These are phyloP conservation scores for Monomorium pharaonis DNA, from an alignment of 1,140 invertebrate species.

Conservation along the genomic window DNA sequence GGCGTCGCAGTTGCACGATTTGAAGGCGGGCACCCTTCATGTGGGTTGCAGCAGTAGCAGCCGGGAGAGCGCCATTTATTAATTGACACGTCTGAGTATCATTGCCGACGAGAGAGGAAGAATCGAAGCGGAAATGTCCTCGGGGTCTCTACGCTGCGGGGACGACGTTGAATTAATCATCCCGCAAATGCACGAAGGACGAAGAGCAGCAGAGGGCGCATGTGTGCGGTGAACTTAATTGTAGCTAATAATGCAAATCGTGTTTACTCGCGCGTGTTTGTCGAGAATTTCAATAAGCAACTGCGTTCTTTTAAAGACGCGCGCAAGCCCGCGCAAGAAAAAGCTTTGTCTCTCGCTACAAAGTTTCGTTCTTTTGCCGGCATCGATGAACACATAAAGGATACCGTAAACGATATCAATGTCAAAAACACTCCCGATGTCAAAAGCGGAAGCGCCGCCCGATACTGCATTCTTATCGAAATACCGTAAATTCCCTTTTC, in stretches of 20 bases:
- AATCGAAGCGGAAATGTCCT: neutral
- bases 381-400: neutral
- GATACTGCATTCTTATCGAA: constrained; percentile 45
- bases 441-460: neutral
- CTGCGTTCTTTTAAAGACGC: neutral
- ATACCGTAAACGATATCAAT: neutral
- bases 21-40: neutral
- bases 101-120: neutral
- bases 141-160: neutral
- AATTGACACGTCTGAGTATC: constrained; percentile 23
- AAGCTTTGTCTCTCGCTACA: neutral
- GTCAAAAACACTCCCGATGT: neutral
- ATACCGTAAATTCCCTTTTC: constrained; percentile 17
- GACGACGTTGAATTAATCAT: neutral
- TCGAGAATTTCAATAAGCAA: neutral
- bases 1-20: neutral
- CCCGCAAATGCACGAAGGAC: neutral
- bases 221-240: too few species aligned
- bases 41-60: neutral
- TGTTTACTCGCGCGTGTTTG: neutral
- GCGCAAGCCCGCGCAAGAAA: neutral
- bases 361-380: neutral
- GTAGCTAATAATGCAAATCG: neutral
- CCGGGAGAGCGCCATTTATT: constrained; percentile 37
- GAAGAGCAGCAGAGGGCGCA: neutral